These are phyloP conservation scores for Casuarius casuarius DNA, from an alignment of 2,113 vertebrate species.

Conservation along the genomic window DNA sequence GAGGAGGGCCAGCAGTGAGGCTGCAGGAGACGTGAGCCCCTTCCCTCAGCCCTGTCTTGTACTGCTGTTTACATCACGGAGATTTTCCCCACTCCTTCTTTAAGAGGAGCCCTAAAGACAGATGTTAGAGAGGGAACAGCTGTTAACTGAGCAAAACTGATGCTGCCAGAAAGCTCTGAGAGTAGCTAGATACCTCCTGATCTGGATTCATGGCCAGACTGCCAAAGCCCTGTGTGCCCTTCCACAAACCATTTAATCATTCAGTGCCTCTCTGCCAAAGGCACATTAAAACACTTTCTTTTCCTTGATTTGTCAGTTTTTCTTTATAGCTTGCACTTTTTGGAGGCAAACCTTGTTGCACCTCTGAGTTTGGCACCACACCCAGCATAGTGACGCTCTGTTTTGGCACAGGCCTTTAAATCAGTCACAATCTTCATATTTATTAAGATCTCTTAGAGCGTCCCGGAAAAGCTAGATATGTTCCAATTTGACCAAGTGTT, in stretches of 20 bases:
- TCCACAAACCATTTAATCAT: not conserved
- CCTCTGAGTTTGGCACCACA: not conserved
- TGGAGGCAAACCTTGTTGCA: not conserved
- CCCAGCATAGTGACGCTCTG: not conserved
- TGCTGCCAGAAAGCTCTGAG: not conserved
- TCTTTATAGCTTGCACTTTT: not conserved
- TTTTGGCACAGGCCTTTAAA: not conserved
- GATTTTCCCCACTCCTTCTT: not conserved
- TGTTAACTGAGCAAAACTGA: not conserved
- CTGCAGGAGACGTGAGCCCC: not conserved
- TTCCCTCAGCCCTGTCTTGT: not conserved
- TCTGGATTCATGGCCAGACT: not conserved
- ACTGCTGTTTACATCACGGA: not conserved
- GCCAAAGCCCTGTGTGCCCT: not conserved
- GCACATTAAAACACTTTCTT: not conserved
- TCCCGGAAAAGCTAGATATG: not conserved
- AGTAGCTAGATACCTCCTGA: not conserved
- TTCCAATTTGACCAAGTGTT: not conserved
- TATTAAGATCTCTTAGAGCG: not conserved
- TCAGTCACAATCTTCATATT: not conserved
- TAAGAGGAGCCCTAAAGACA: not conserved
- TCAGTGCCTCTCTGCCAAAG: not conserved
- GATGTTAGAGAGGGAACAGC: not conserved
- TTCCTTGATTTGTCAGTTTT: not conserved
- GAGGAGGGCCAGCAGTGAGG: not conserved